Evolutionary conservation across 1,140 invertebrate species (phyloP).

Genomic region (Caenorhabditis elegans): WBcel235 BX284604.4:6017501-6018000

Average conservation of each 20-base stretch:
- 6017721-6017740: background rate
- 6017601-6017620: slow-evolving; percentile 62
- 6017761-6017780: background rate
- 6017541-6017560: no score
- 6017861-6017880: slow-evolving; percentile 30
- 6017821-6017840: background rate
- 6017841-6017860: slow-evolving; percentile 33
- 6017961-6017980: background rate
- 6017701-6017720: background rate
- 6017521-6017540: no score
- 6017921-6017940: background rate
- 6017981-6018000: no score
- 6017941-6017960: background rate
- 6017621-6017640: slow-evolving; percentile 56
- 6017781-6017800: no score
- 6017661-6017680: slow-evolving; percentile 58
- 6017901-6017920: background rate
- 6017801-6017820: background rate
- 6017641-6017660: slow-evolving; percentile 62
- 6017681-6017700: background rate
- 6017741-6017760: background rate
- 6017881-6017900: slow-evolving; percentile 14
- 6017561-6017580: no score
- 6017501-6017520: no score
- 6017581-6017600: slow-evolving; percentile 58